phyloP scores from a whole-genome alignment of 1,140 invertebrate genomes.

The Papilio xuthus region DNA sequence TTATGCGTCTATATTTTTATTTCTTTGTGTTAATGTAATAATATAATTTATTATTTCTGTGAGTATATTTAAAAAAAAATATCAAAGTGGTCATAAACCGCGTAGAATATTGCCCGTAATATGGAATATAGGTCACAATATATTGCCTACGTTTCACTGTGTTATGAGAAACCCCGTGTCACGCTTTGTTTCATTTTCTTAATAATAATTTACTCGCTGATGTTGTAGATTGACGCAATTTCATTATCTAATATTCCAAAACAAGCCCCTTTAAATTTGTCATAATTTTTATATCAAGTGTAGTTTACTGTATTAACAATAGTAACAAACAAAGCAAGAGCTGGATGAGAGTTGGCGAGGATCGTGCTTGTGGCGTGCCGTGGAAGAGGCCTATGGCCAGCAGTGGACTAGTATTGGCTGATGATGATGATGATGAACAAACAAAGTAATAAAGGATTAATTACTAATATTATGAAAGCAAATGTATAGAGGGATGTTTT shows the following conservation, averaged over 20 bases:
- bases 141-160: conserved; percentile 18
- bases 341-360: too few relatives aligned
- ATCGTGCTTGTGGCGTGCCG: too few relatives aligned
- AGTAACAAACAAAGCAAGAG: too few relatives aligned
- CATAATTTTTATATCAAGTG: background rate
- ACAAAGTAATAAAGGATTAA: too few relatives aligned
- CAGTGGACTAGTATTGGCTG: too few relatives aligned
- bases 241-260: background rate
- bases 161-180: conserved; percentile 30
- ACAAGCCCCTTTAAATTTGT: background rate
- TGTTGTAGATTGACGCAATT: background rate
- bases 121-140: conserved; percentile 31
- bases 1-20: too few relatives aligned
- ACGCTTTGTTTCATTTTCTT: conserved; percentile 30
- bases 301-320: background rate
- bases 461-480: too few relatives aligned
- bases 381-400: too few relatives aligned
- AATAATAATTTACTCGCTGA: background rate
- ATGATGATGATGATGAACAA: too few relatives aligned
- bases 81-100: background rate
- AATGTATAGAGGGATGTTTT: too few relatives aligned
- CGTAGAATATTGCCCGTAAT: conserved; percentile 2
- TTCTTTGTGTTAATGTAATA: background rate
- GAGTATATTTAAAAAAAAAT: background rate
- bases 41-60: background rate